Evolutionary conservation across 2,797 vertebrate species (phyloP), one percentile per base, ranked within the genome.

Genomic region (Galagoides demidoff): DNA sequence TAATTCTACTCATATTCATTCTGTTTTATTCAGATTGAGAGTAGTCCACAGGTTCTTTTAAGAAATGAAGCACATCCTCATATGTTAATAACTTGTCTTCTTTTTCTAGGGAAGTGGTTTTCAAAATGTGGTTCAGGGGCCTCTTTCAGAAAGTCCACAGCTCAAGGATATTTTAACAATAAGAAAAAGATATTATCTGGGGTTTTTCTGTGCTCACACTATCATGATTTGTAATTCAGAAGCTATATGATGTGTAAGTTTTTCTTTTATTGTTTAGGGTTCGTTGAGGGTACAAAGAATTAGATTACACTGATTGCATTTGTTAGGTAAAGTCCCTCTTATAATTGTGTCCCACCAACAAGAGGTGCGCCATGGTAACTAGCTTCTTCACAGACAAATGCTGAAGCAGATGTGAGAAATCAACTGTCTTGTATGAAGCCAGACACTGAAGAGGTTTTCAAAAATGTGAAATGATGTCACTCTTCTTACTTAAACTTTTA

Each of bases 401-500:
- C 17, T 94, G 14, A 92, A 85, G 37, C 7, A 76, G 37, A 34
- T 45, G 27, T 23, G 12, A 82, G 23, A 57, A 81, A 76, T 22
- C 25, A 61, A 55, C 49, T 49, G 4, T 45, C 49, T 85, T 57
- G 31, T 37, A 81, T 39, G 12, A 77, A 93, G 4, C 31, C 16
- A 92, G 63, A 31, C 7, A 29, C 57, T 79, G 37, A 83, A 64
- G 59, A 87, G 23, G 84, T 52, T 87, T 64, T 3, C 1, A 70
- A 81, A 78, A 49, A 8, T 31, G 29, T 49, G n/a, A 79, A 43
- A 31, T 57, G 64, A 89, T 71, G n/a, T 14, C 16, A 31, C 22
- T 57, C 19, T 81, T 85, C 43, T 86, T 37, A 70, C 10, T 78
- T n/a, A 76, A 59, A n/a, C 37, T 89, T 90, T 96, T 78, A 89